phyloP scores from a whole-genome alignment of 2,113 vertebrate species.

The Furnarius figulus region DNA sequence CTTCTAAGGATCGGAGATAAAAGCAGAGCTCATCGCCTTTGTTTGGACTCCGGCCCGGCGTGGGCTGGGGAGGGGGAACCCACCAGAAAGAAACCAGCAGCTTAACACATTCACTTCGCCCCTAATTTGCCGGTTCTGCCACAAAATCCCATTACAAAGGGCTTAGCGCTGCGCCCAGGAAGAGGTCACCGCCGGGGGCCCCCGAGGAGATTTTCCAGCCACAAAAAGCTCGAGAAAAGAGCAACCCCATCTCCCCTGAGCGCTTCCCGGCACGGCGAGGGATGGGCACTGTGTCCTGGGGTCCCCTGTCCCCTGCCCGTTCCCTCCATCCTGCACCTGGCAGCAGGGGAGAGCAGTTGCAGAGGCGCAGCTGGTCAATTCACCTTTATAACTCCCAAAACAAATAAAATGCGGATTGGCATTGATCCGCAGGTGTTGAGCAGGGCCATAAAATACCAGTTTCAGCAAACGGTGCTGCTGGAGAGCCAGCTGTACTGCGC shows the following conservation, averaged over 20 bases:
- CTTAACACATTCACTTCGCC: conserved; percentile 68
- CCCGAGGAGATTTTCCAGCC: conserved; percentile 20
- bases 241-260: conserved; percentile 22
- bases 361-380: neutral
- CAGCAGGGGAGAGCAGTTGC: neutral
- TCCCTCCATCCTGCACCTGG: neutral
- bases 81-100: conserved; percentile 53
- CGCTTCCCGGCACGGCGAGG: accelerated
- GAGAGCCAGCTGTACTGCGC: neutral
- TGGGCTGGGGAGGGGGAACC: conserved; percentile 39
- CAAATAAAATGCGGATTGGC: neutral
- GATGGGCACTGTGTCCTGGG: neutral
- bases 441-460: neutral
- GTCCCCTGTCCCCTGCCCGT: neutral
- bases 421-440: neutral
- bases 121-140: conserved; percentile 72
- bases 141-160: conserved; percentile 75
- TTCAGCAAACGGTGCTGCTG: neutral
- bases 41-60: neutral
- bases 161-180: conserved; percentile 50
- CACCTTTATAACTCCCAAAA: conserved; percentile 14
- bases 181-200: conserved; percentile 49
- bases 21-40: conserved; percentile 33
- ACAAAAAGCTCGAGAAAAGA: conserved; percentile 67
- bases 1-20: conserved; percentile 24